These are phyloP conservation scores for Tridacna crocea DNA, from an alignment of 2,888 invertebrate genomes.

Conservation along the genomic window DNA sequence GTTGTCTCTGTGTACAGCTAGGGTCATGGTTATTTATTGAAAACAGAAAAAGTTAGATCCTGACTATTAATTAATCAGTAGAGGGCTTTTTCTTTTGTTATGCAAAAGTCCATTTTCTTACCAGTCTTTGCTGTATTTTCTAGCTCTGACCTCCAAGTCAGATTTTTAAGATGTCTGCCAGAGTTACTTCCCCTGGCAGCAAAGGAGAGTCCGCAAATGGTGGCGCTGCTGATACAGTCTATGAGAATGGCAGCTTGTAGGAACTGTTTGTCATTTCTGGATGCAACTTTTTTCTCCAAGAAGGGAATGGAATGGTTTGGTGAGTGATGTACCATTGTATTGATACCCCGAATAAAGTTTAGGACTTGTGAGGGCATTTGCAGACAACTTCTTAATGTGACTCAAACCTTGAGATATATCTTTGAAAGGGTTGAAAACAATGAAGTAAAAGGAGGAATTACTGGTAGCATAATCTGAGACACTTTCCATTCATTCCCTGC, in stretches of 20 bases:
- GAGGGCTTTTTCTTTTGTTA: not conserved
- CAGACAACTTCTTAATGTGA: not conserved
- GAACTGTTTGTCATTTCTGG: conserved; percentile 52
- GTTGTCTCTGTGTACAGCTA: too few relatives aligned
- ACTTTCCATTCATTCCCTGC: too few relatives aligned
- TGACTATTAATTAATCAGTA: too few relatives aligned
- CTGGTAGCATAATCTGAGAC: not conserved
- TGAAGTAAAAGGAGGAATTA: not conserved
- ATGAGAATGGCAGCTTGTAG: conserved; percentile 66
- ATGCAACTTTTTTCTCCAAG: conserved; percentile 16
- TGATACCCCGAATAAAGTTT: too few relatives aligned
- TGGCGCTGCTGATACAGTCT: conserved; percentile 55
- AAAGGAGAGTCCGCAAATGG: conserved; percentile 52
- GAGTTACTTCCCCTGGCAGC: conserved; percentile 61
- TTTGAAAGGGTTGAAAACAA: not conserved
- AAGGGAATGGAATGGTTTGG: conserved; percentile 43
- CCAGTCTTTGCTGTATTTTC: not conserved
- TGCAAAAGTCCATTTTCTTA: not conserved
- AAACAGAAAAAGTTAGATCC: too few relatives aligned
- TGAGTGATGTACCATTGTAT: conserved; percentile 20
- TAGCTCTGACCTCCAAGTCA: conserved; percentile 47
- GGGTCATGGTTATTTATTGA: too few relatives aligned
- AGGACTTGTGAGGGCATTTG: not conserved
- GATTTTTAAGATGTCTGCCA: conserved; percentile 64
- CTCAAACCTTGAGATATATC: too few relatives aligned